Percentiles rank a stretch among this genome's conserved stretches.
Evolutionary conservation across 2,888 invertebrate genomes (phyloP).

Genomic region (Nomada goodeniana): DNA sequence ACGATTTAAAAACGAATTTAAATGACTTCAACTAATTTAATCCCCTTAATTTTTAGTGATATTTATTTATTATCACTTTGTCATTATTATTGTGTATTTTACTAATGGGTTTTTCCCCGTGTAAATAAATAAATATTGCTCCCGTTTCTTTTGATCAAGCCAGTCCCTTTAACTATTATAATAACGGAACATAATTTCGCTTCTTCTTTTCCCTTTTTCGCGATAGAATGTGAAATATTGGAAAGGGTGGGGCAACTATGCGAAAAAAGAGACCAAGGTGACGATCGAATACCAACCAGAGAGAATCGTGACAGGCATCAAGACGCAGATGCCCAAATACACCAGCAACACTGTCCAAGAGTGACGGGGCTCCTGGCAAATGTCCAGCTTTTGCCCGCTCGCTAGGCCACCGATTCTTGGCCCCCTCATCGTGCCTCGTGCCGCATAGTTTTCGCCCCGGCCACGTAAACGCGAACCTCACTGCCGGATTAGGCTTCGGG

Average conservation of each 20-base stretch:
- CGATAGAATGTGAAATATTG: background rate
- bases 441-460: slow-evolving; percentile 80
- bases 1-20: no score
- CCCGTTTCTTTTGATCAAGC: no score
- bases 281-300: slow-evolving; percentile 75
- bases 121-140: no score
- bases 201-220: background rate
- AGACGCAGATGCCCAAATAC: slow-evolving; percentile 76
- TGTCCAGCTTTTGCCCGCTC: slow-evolving; percentile 74
- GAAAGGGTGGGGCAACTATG: background rate
- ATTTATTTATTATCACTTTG: no score
- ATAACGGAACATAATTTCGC: background rate
- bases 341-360: slow-evolving; percentile 73
- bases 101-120: no score
- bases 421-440: slow-evolving; percentile 79
- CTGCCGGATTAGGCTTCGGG: slow-evolving; percentile 68
- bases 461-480: slow-evolving; percentile 75
- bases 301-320: slow-evolving; percentile 76
- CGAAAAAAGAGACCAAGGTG: slow-evolving; percentile 18
- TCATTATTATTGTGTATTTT: no score
- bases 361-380: slow-evolving; percentile 73
- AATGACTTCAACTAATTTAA: no score
- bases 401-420: slow-evolving; percentile 79
- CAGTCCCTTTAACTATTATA: no score
- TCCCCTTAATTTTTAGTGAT: no score